phyloP scores from a whole-genome alignment of 37 sponge, comb jelly and placozoan species.

The Amphimedon queenslandica region DNA sequence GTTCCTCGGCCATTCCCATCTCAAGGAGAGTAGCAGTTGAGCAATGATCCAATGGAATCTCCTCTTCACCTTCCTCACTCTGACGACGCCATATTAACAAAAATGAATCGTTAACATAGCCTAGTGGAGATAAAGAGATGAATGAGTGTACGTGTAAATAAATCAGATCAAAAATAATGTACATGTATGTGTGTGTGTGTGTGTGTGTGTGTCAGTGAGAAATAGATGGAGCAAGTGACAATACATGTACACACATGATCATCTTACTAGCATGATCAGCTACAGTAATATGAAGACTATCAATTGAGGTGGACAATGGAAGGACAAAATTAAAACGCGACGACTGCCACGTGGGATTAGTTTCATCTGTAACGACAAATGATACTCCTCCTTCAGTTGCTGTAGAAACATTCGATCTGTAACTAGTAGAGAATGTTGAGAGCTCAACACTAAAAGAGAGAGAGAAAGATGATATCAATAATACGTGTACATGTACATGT shows the following conservation, averaged over 20 bases:
- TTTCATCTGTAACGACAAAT: slow-evolving; percentile 39
- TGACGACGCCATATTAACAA: slow-evolving; percentile 30
- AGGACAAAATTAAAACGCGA: slow-evolving; percentile 12
- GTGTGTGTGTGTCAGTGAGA: not conserved
- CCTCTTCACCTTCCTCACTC: not conserved
- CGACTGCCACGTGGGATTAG: slow-evolving; percentile 16
- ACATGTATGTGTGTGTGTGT: not conserved
- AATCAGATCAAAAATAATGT: too few species aligned
- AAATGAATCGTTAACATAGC: slow-evolving; percentile 45
- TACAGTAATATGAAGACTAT: slow-evolving; percentile 32
- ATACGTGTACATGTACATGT: too few species aligned
- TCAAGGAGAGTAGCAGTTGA: slow-evolving; percentile 74
- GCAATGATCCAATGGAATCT: slow-evolving; percentile 25
- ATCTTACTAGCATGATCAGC: slow-evolving; percentile 52
- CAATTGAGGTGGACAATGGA: slow-evolving; percentile 34
- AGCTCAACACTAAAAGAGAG: too few species aligned
- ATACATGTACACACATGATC: too few species aligned
- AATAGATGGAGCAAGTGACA: too few species aligned
- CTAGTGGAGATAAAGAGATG: slow-evolving; percentile 1
- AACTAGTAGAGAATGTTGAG: not conserved
- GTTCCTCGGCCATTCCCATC: slow-evolving; percentile 57
- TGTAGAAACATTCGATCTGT: not conserved
- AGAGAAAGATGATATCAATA: too few species aligned
- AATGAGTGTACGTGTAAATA: not conserved
- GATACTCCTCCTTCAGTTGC: slow-evolving; percentile 16